phyloP scores from a whole-genome alignment of 2,888 invertebrate genomes.

The Drosophila meridionalis region DNA sequence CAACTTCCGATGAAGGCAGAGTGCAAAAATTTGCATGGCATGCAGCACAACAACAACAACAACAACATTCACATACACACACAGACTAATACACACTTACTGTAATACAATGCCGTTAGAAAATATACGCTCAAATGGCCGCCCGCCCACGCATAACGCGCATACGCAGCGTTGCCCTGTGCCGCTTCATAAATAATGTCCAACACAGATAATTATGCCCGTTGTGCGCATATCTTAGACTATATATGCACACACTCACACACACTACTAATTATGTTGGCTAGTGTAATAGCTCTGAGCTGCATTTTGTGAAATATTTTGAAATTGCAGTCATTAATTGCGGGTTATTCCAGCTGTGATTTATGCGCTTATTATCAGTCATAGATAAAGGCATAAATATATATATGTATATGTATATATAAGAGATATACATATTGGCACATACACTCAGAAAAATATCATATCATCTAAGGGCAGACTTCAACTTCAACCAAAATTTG shows the following conservation, averaged over 20 bases:
- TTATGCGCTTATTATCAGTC: conserved; percentile 49
- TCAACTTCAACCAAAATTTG: too few relatives aligned
- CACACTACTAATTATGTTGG: conserved; percentile 62
- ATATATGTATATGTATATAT: too few relatives aligned
- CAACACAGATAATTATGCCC: conserved; percentile 72
- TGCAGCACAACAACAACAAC: conserved; percentile 26
- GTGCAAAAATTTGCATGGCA: conserved; percentile 77
- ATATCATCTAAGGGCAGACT: too few relatives aligned
- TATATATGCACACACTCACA: neutral
- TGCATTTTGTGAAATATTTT: conserved; percentile 28
- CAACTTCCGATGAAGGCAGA: conserved; percentile 84
- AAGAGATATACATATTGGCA: too few relatives aligned
- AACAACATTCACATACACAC: conserved; percentile 6
- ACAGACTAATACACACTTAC: conserved; percentile 7
- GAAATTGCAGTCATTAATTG: conserved; percentile 70
- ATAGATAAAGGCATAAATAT: neutral
- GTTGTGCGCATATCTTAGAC: conserved; percentile 46
- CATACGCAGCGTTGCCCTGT: conserved; percentile 67
- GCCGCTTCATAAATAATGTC: conserved; percentile 62
- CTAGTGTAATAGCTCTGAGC: conserved; percentile 20
- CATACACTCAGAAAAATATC: neutral
- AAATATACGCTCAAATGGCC: conserved; percentile 76
- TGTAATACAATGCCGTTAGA: conserved; percentile 50
- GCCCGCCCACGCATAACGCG: conserved; percentile 75
- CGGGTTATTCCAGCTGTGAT: conserved; percentile 51